These are phyloP conservation scores for Triplophysa tibetana DNA, from an alignment of 2,113 vertebrate species.

Conservation along the genomic window DNA sequence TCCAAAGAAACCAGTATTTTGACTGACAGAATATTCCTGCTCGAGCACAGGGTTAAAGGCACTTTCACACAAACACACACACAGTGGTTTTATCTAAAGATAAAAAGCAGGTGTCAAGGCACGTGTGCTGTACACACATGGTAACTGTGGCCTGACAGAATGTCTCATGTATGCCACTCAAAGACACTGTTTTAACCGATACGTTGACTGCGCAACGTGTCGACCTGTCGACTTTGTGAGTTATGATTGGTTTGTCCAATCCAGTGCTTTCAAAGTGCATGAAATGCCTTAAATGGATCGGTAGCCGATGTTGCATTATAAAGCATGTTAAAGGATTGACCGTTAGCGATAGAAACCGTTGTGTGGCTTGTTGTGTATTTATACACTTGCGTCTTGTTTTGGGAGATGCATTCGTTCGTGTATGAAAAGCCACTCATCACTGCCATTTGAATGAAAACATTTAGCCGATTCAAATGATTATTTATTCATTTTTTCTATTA, in stretches of 20 bases:
- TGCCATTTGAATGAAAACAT: constrained; percentile 71
- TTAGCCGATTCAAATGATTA: constrained; percentile 81
- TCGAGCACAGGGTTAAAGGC: constrained; percentile 11
- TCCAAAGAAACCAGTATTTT: constrained; percentile 36
- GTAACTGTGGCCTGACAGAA: not conserved
- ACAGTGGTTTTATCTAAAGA: not conserved
- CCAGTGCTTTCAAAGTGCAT: constrained; percentile 24
- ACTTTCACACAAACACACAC: constrained; percentile 2
- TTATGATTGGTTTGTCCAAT: not conserved
- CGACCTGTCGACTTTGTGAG: not conserved
- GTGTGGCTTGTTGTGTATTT: constrained; percentile 36
- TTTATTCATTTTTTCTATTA: constrained; percentile 85
- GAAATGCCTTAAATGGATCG: constrained; percentile 25
- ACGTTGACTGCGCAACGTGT: constrained; percentile 2
- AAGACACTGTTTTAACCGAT: not conserved
- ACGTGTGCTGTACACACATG: not conserved
- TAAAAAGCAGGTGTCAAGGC: not conserved
- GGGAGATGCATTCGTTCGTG: constrained; percentile 29
- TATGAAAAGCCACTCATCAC: constrained; percentile 60
- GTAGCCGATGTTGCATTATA: constrained; percentile 25
- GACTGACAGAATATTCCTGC: not conserved
- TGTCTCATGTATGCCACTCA: not conserved
- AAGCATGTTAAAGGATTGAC: constrained; percentile 27
- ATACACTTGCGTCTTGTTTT: constrained; percentile 28
- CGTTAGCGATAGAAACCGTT: constrained; percentile 15